Evolutionary conservation across 2,888 invertebrate genomes (phyloP), one percentile per base, ranked within the genome.

Genomic region (Oscheius myriophilus): DNA sequence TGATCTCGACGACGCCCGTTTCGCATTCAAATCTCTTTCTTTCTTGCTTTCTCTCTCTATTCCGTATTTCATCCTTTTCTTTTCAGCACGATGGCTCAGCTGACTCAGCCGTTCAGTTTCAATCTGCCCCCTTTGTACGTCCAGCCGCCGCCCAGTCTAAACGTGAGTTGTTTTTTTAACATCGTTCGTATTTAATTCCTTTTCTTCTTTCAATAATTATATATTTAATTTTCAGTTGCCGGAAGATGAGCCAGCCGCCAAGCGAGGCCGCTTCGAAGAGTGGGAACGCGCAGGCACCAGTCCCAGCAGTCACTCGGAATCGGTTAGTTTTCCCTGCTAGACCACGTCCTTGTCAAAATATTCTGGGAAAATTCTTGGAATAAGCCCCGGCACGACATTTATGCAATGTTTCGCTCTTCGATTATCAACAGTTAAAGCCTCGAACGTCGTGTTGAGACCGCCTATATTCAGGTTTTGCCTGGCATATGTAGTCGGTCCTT

Each of bases 271-370:
- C 3, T 58, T 66, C 39, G 58, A 66, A 2, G 66, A 55, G 23
- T 49, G 33, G 14, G 49, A 58, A 39, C 49, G 49, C 46, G 26
- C 23, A 12, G 33, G 39, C 18, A 46, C 46, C 16, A 61, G 61
- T 61, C 61, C 61, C 14, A 54, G 52, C 26, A 33, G 61, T n/a
- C 61, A 61, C 46, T 61, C 61, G 7, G 61, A 61, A 39, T 61
- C 61, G 49, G 61, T 61, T 2, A 49, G 61, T 61, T 26, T 42
- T 23, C 23, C 39, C n/a, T n/a, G n/a, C n/a, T n/a, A n/a, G n/a
- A n/a, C n/a, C n/a, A n/a, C n/a, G n/a, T n/a, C n/a, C n/a, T n/a
- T n/a, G n/a, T n/a, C n/a, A n/a, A n/a, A n/a, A n/a, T n/a, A n/a
- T n/a, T n/a, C n/a, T n/a, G n/a, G n/a, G n/a, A n/a, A n/a, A n/a